phyloP scores from a whole-genome alignment of 2,797 vertebrate genomes.

The Channallabes apus region DNA sequence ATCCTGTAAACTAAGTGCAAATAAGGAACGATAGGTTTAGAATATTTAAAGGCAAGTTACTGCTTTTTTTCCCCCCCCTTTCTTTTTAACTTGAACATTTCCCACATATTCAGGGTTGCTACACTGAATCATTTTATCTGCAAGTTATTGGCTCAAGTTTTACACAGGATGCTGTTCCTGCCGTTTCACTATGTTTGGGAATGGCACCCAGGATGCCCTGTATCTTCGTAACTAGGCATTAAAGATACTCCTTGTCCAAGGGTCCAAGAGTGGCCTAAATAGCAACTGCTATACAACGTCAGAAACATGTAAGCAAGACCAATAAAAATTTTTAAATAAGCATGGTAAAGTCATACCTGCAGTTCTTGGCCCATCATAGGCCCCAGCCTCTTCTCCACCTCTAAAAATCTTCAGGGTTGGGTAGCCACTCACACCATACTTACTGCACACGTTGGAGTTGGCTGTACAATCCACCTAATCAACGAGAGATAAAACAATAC shows the following conservation, averaged over 20 bases:
- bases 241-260: no score
- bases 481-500: slow-evolving; percentile 16
- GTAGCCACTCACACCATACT: slow-evolving; percentile 96
- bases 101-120: no score
- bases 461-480: slow-evolving; percentile 92
- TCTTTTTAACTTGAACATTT: no score
- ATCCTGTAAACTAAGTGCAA: neutral
- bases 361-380: slow-evolving; percentile 91
- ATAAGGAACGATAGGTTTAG: neutral
- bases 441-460: slow-evolving; percentile 87
- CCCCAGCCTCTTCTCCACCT: slow-evolving; percentile 89
- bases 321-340: neutral
- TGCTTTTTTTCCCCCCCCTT: no score
- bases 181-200: no score
- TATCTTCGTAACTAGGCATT: no score
- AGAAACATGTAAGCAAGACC: neutral
- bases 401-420: slow-evolving; percentile 97
- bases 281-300: neutral
- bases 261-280: no score
- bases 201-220: no score
- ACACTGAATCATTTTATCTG: no score
- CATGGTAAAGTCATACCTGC: slow-evolving; percentile 75
- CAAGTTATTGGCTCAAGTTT: no score
- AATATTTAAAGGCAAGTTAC: neutral
- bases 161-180: no score